phyloP scores from a whole-genome alignment of 2,797 vertebrate genomes.

The Lagodon rhomboides region DNA sequence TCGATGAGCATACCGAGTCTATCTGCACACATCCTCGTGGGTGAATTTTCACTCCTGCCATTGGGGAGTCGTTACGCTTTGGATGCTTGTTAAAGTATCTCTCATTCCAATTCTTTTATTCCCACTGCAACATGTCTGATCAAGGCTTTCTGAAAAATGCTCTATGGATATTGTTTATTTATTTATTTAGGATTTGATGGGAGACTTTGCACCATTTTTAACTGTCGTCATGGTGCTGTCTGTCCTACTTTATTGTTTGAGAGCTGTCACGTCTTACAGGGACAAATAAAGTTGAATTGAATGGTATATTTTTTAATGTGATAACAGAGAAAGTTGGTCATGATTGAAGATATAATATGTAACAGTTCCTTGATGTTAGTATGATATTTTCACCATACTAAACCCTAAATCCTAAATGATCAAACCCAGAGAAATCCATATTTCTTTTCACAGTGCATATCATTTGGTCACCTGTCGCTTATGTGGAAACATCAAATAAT shows the following conservation, averaged over 20 bases:
- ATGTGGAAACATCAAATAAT: no score
- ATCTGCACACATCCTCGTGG: conserved; percentile 7
- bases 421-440: no score
- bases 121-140: conserved; percentile 6
- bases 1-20: conserved; percentile 3
- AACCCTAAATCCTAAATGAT: no score
- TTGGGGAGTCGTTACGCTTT: conserved; percentile 27
- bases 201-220: background rate
- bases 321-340: background rate
- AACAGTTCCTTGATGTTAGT: no score
- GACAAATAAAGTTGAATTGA: background rate
- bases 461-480: no score
- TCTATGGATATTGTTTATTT: conserved; percentile 2
- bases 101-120: conserved; percentile 20
- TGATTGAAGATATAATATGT: no score
- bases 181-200: background rate
- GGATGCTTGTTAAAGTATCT: conserved; percentile 22
- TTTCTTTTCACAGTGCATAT: no score
- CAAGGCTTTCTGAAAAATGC: conserved; percentile 9
- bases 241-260: background rate
- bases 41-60: conserved; percentile 19
- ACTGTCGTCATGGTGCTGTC: background rate
- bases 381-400: no score
- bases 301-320: conserved; percentile 7
- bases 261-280: background rate